Base-by-base conservation (phyloP, 2,888 invertebrate species). In the Hirtodrosophila cameraria region DNA sequence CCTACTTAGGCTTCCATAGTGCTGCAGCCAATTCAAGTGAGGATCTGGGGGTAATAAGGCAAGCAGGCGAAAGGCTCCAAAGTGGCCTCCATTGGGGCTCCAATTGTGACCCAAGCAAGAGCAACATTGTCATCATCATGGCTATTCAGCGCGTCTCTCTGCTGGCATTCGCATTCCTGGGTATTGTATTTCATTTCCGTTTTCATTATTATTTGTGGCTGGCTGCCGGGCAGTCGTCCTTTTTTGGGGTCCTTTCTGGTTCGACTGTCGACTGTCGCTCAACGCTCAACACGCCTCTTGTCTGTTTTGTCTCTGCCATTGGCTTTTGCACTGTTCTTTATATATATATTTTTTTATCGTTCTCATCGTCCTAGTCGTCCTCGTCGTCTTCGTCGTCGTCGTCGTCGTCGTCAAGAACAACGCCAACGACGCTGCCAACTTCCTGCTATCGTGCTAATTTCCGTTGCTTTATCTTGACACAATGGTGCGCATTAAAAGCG, bases 391-490 rank as follows among this genome's bases (percentile, higher is more conserved):
- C 46, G 7, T 39, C 38, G 23, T 49, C 33, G 13, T 54, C 54
- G 41, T 39, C 46, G 9, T 62, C 35, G 69, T 54, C 67, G 59
- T 55, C 65, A 70, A 78, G 79, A 81, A 81, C 78, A 81, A 83
- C 85, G 78, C 63, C 85, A 78, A 81, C 75, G 82, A 67, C 80
- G 83, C 78, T 86, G 76, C 68, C 81, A 79, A 84, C 89, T 88
- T 89, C 88, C 89, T 88, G 89, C 89, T 88, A 89, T 89, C 89
- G 89, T 88, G 89, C 88, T 89, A 89, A 89, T 89, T 89, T 89
- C 88, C 88, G 89, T 86, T 89, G 77, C 88, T 89, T 89, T 89
- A 89, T 89, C 88, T 89, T 88, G 88, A 88, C 89, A 89, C 88
- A 89, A 89, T 89, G 89, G 89, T 75, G 88, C 86, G 79, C 89